Evolutionary conservation across 2,113 vertebrate species (phyloP).

Genomic region (Salvelinus sp.): DNA sequence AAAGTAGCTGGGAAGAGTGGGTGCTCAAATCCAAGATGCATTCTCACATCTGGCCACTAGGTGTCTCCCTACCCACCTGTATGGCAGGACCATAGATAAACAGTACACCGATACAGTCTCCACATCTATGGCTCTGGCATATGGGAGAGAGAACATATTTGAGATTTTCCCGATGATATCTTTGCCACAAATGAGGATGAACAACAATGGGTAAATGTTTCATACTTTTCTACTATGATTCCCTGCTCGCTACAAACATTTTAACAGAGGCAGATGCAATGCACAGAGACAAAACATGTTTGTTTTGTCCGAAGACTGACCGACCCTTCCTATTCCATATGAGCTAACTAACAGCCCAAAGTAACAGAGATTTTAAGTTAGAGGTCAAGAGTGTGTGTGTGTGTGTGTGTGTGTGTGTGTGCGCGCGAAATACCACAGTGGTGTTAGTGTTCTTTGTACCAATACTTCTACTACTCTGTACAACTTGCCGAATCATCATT

Average conservation of each 20-base stretch:
- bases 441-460: too few species aligned
- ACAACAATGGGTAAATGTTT: not conserved
- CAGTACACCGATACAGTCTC: not conserved
- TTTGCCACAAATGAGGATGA: not conserved
- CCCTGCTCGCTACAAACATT: not conserved
- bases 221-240: not conserved
- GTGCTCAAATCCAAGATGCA: slow-evolving; percentile 54
- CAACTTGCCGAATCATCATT: not conserved
- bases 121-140: not conserved
- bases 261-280: not conserved
- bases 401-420: not conserved
- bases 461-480: not conserved
- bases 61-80: slow-evolving; percentile 26
- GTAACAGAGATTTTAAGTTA: not conserved
- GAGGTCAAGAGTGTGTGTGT: not conserved
- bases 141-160: not conserved
- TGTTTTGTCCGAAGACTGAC: not conserved
- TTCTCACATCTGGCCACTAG: slow-evolving; percentile 50
- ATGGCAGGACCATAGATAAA: not conserved
- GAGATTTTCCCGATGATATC: not conserved
- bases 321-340: not conserved
- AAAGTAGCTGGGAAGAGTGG: slow-evolving; percentile 29
- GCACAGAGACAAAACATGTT: not conserved
- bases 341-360: not conserved
- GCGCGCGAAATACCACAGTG: not conserved